Evolutionary conservation across 2,888 invertebrate genomes (phyloP), one percentile per base, ranked within the genome.

Genomic region (Zootermopsis nevadensis): DNA sequence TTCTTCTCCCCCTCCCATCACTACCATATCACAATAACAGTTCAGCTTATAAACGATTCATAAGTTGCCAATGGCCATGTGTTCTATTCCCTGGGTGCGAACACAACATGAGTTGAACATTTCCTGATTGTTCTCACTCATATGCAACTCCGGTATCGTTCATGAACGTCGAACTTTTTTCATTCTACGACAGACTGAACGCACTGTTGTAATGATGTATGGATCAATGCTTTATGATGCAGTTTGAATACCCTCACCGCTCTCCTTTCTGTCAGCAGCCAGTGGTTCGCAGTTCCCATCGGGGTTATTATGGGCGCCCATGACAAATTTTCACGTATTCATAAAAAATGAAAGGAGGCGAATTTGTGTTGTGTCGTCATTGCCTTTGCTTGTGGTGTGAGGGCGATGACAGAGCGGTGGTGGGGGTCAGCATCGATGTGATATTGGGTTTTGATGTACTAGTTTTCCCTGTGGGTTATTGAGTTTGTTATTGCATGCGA

Each of bases 301-400:
- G 83, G 69, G 72, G 83, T 69, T 83, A 83, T 83, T 83, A 83
- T 80, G 79, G 83, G 53, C 83, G 38, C 74, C 83, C 84, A 81
- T 84, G 84, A 83, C 84, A 84, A 84, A 84, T 84, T 84, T 83
- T 84, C 77, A 84, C 83, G 84, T 80, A 84, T 77, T 83, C 81
- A 83, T 84, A 81, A 82, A 80, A 84, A 76, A 83, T 83, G 81
- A 84, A 79, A 74, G 77, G 80, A 66, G 69, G 42, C 76, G 66
- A 79, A 81, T 81, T 83, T 83, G 67, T 83, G 83, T 69, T 81
- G 83, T 83, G 83, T 83, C 81, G 81, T 83, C 81, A 79, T 79
- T 79, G 60, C 66, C 79, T 55, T 79, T 77, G 69, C 33, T 22
- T 69, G 33, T 69, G 31, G 74, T 38, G 69, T 33, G 69, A 33